Evolutionary conservation across 2,797 vertebrate genomes (phyloP), one percentile per base, ranked within the genome.

Genomic region (Cottoperca gobio): DNA sequence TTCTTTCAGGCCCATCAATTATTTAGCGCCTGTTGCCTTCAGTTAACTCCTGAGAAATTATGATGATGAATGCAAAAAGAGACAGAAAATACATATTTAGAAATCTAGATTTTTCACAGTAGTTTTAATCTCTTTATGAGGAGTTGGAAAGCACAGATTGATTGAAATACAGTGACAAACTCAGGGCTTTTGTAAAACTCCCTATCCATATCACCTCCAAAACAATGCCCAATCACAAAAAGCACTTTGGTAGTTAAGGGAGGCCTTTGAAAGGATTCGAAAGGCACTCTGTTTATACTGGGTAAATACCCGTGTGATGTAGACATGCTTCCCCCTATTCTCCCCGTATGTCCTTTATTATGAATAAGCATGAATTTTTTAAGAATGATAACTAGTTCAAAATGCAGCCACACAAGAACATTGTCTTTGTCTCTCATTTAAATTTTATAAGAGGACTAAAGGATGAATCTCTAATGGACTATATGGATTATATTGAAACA

Each of bases 1-100:
- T 74, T 84, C 86, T 91, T 78, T 90, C 85, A 90, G 84, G 83
- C 78, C 81, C 85, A 88, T 94, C 84, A 90, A 92, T 94, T 86
- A 92, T 93, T 86, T 76, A 86, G 59, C 9, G 17, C 69, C 60
- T 76, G 78, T 71, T 89, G 82, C 85, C 86, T 79, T 73, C 58
- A 76, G 88, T 83, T 84, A 89, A 81, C 79, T 69, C 79, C 54
- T 24, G 65, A 82, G 67, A 88, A 89, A 91, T 87, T 72, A 90
- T 75, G 70, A 70, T 70, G 78, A 90, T 83, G 73, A 89, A 86
- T 76, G 79, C 78, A 87, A 72, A 70, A 77, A 64, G 45, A 73
- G 48, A 80, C 53, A 66, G 60, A 52, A 83, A 82, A 84, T 79
- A 46, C 53, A 68, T 24, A 49, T 74, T 7, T 61, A 12, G 50